Base-by-base conservation (phyloP, 2,888 invertebrate species). In the Caenorhabditis drosophilae region DNA sequence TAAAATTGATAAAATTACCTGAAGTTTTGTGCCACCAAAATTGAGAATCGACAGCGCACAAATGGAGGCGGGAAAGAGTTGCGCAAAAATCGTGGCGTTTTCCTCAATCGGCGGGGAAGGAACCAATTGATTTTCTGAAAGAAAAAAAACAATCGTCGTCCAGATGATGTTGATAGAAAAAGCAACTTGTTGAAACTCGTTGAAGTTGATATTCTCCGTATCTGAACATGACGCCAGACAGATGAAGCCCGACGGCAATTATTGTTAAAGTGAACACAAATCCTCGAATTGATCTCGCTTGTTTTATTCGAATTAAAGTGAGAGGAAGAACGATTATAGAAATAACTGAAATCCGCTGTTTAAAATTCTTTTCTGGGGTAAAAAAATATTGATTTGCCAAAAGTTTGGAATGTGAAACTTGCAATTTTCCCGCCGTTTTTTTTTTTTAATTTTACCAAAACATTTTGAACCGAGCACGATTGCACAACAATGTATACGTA, bases 231-330 rank as follows among this genome's bases (percentile, higher is more conserved):
- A 54, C 53, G 3, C 56, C 56, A 4, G 67, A 60, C 22, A 67
- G 53, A 23, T 67, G 61, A 15, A 61, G 52, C 18, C 47, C 52
- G 18, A 56, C 55, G 16, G 60, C 60, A 15, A 67, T 54, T 41
- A 58, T 57, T 4, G 60, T 61, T 16, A 67, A 55, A n/a, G 52
- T 40, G 40, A 67, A 61, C 7, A 67, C 34, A 44, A 67, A 61
- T 27, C 35, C 23, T 41, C 67, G 56, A 23, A 31, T 42, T 20
- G 44, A 47, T 7, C 60, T 53, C 4, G 56, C 46, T 44, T 61
- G 50, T 11, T 48, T 48, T 22, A 31, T 41, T 2, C 60, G 67
- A 26, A 67, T 31, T 1, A 59, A 12, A 9, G 52, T 61, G 11
- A 67, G 52, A 12, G 26, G 40, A 12, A 67, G 53, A 16, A 50